Conservation (phyloP, 2,888 invertebrate species). For the Apomyelois bistriatella region DNA sequence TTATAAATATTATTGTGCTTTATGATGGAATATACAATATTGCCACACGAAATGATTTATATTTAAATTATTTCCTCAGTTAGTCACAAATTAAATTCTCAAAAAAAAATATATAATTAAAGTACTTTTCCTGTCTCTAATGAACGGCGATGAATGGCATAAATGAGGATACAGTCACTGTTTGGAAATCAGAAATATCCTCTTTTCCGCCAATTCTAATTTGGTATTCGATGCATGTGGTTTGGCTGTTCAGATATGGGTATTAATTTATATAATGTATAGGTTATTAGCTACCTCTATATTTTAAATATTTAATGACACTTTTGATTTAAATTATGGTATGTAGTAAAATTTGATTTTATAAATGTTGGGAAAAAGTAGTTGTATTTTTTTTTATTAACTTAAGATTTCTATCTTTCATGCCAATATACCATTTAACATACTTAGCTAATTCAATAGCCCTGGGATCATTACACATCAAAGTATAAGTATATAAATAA, state of each 20-base stretch:
- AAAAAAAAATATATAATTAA: background rate
- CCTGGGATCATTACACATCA: too few species aligned
- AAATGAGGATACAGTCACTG: conserved; percentile 2
- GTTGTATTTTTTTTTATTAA: too few species aligned
- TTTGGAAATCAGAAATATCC: conserved; percentile 4
- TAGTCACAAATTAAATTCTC: background rate
- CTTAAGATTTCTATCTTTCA: too few species aligned
- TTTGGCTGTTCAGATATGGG: background rate
- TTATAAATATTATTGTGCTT: too few species aligned
- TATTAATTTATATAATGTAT: background rate
- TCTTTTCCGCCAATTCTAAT: conserved; percentile 4
- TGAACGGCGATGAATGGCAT: background rate
- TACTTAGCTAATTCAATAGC: too few species aligned
- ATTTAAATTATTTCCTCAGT: background rate
- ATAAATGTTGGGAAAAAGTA: too few species aligned
- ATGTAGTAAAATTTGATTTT: too few species aligned
- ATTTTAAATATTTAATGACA: background rate
- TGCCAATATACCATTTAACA: too few species aligned
- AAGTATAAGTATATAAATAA: too few species aligned
- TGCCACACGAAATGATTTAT: background rate
- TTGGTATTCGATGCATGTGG: conserved; percentile 1
- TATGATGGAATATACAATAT: too few species aligned
- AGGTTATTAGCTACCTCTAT: background rate
- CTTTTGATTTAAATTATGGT: too few species aligned
- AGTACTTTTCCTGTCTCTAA: background rate